A percentile compares a stretch with the other conserved stretches of the same genome.
Evolutionary conservation across 2,797 vertebrate species (phyloP).

Genomic region (Scarus forsteni): DNA sequence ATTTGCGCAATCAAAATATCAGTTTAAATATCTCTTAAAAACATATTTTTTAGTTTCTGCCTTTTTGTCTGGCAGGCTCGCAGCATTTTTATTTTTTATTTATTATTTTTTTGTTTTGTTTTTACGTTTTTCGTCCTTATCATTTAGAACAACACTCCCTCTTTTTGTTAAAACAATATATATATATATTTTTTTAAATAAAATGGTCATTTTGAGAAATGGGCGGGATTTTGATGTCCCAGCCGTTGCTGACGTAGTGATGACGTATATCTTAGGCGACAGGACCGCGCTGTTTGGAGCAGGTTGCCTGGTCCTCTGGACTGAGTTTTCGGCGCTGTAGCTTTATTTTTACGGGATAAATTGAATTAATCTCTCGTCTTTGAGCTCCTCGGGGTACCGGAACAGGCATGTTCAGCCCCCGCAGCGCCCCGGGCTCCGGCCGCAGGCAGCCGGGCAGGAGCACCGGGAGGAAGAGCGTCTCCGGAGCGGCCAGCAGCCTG

Average conservation of each 20-base stretch:
- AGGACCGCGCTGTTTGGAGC: constrained; percentile 54
- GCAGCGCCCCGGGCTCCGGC: constrained; percentile 68
- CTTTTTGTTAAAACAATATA: too few species aligned
- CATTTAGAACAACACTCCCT: too few species aligned
- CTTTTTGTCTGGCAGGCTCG: too few species aligned
- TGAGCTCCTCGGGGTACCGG: neutral
- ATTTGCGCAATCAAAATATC: too few species aligned
- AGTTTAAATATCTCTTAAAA: too few species aligned
- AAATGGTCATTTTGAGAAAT: neutral
- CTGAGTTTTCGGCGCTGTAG: too few species aligned
- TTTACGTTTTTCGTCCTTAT: too few species aligned
- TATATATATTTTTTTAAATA: neutral
- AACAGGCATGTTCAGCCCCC: constrained; percentile 80
- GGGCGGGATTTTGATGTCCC: constrained; percentile 6
- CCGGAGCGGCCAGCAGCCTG: constrained; percentile 59
- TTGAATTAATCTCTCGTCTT: rapidly evolving
- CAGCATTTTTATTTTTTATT: too few species aligned
- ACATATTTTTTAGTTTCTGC: too few species aligned
- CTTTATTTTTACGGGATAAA: neutral
- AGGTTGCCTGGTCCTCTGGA: neutral
- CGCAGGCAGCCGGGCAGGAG: constrained; percentile 74
- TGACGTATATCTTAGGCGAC: constrained; percentile 50
- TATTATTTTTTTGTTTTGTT: too few species aligned
- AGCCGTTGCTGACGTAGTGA: neutral
- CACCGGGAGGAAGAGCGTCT: constrained; percentile 74